Conservation (phyloP, 1,140 invertebrate species). For the Goniozus legneri region DNA sequence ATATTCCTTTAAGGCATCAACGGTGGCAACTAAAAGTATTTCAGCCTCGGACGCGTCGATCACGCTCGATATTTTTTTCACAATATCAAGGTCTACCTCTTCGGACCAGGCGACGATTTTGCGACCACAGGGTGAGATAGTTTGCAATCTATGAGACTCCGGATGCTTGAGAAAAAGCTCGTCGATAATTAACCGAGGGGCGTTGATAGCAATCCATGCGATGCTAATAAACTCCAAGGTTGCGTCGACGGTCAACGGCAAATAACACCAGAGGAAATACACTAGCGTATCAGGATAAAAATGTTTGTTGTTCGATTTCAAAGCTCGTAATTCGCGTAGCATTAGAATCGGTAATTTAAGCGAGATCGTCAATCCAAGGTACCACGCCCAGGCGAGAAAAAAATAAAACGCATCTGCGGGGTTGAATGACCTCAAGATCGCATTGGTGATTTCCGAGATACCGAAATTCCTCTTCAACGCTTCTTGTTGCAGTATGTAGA, state of each 20-base stretch:
- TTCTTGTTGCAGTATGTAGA: conserved; percentile 31
- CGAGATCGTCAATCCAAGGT: conserved; percentile 25
- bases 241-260: conserved; percentile 58
- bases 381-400: conserved; percentile 33
- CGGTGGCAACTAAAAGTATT: conserved; percentile 62
- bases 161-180: conserved; percentile 56
- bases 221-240: conserved; percentile 58
- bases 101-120: conserved; percentile 77
- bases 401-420: conserved; percentile 28
- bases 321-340: conserved; percentile 34
- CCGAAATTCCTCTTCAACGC: conserved; percentile 38
- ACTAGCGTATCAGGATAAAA: conserved; percentile 44
- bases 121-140: conserved; percentile 68
- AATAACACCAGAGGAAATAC: conserved; percentile 52
- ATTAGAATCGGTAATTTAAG: conserved; percentile 40
- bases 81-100: conserved; percentile 57
- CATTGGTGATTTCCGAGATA: conserved; percentile 18
- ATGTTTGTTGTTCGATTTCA: conserved; percentile 42
- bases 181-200: conserved; percentile 60
- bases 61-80: conserved; percentile 58
- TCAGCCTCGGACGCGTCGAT: conserved; percentile 67
- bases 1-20: conserved; percentile 63
- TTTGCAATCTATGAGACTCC: conserved; percentile 59
- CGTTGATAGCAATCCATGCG: conserved; percentile 54
- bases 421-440: conserved; percentile 31